Conservation (phyloP, 2,797 vertebrate species). For the Acanthiza pusilla region DNA sequence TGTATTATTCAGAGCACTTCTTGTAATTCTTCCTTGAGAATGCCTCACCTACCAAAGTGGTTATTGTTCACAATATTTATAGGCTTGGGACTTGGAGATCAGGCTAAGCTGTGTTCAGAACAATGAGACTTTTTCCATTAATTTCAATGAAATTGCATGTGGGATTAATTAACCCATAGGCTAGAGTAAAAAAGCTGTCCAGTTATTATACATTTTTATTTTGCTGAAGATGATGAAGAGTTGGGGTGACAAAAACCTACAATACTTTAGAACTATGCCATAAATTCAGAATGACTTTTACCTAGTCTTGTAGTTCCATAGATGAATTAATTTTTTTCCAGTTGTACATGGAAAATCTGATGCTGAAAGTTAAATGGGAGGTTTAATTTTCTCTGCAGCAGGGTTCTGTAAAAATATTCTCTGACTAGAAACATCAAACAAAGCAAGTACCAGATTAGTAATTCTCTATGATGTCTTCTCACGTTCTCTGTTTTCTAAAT, state of each 20-base stretch:
- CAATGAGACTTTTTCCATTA: background rate
- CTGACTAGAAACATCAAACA: background rate
- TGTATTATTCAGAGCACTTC: background rate
- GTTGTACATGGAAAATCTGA: background rate
- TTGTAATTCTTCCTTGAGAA: background rate
- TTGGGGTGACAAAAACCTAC: background rate
- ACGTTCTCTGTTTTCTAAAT: background rate
- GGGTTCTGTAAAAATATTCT: background rate
- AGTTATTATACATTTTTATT: background rate
- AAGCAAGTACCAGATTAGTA: background rate
- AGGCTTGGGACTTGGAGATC: background rate
- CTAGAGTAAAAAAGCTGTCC: background rate
- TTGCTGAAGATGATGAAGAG: background rate
- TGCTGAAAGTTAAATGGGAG: background rate
- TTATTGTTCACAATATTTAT: constrained; percentile 29
- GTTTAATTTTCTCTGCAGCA: background rate
- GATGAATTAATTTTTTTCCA: background rate
- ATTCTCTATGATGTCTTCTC: background rate
- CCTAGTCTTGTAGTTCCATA: background rate
- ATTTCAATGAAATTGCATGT: background rate
- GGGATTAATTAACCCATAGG: background rate
- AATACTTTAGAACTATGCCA: background rate
- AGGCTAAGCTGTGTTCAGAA: background rate
- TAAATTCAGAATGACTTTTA: background rate
- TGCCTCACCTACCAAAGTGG: background rate